Evolutionary conservation across 2,113 vertebrate genomes (phyloP), one percentile per base, ranked within the genome.

Genomic region (Pteruthius melanotis): DNA sequence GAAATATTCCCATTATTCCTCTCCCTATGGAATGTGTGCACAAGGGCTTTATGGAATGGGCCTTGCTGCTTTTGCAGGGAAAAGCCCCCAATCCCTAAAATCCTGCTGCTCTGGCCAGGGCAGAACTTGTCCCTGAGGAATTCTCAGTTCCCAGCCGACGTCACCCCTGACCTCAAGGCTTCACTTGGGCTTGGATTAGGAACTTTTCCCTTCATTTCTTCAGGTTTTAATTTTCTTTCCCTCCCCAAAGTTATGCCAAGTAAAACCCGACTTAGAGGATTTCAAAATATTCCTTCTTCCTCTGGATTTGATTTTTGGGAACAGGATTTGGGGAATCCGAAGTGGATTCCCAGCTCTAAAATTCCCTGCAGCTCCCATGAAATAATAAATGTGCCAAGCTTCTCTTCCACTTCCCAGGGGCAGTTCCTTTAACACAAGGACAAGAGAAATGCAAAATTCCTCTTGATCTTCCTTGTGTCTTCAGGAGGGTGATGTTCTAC

Each of bases 141-240:
- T 7, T 10, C 40, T 42, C 37, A 8, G 4, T 1, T 54, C 61
- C n/a, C 13, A 7, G 2, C 15, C n/a, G 5, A 7, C 19, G 4
- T 42, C 50, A 16, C 2, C 28, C 8, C 44, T 42, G 7, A 13
- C 15, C 13, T 37, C 72, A 15, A 40, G 23, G 39, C 50, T 80
- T 70, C 52, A 3, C 28, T 18, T 7, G 27, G 27, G 1, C 5
- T 52, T 31, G 4, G 28, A 28, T 57, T n/a, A 5, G 31, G 37
- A 81, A 66, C 9, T 23, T 85, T 77, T 63, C 20, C 19, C 59
- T 40, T 26, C 0, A 23, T 42, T 57, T 23, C 60, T 23, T 65
- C 24, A 14, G 4, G 5, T 74, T 87, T 86, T 44, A 1, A 1
- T 71, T 85, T 81, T 44, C 6, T 80, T 64, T 70, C 8, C 76